Percentiles rank a stretch among this genome's conserved stretches.
Evolutionary conservation across 2,113 vertebrate species (phyloP).

Genomic region (Grammomys dolichurus): DNA sequence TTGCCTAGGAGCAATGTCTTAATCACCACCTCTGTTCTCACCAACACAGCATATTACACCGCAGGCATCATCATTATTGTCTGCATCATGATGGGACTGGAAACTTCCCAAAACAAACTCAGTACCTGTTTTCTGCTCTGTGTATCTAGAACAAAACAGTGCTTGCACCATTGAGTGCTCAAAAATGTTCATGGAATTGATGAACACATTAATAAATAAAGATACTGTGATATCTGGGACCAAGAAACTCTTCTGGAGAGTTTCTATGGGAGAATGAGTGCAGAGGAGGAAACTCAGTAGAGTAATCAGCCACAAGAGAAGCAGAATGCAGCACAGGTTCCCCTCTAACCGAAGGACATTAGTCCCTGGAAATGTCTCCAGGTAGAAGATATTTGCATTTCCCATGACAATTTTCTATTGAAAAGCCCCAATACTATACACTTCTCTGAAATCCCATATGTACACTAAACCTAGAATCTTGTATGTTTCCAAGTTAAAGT

Average conservation of each 20-base stretch:
- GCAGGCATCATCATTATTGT: neutral
- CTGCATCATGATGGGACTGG: neutral
- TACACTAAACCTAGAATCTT: neutral
- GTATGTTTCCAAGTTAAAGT: neutral
- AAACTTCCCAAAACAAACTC: neutral
- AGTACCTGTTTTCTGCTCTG: neutral
- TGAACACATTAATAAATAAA: neutral
- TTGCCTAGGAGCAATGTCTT: neutral
- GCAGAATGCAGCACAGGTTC: neutral
- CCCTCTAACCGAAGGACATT: neutral
- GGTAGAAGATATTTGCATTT: neutral
- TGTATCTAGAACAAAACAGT: neutral
- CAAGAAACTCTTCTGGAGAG: neutral
- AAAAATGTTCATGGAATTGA: neutral
- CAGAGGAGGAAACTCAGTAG: neutral
- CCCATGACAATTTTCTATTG: neutral
- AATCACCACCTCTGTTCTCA: neutral
- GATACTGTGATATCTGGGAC: neutral
- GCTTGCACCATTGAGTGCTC: neutral
- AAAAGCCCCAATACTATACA: neutral
- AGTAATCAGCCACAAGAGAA: neutral
- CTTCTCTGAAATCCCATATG: neutral
- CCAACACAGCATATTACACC: neutral
- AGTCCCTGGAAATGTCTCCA: neutral
- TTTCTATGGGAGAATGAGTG: neutral